These are phyloP conservation scores for Isaurus tuberculatus DNA, from an alignment of 92 coral and sea anemone genomes.

Conservation along the genomic window DNA sequence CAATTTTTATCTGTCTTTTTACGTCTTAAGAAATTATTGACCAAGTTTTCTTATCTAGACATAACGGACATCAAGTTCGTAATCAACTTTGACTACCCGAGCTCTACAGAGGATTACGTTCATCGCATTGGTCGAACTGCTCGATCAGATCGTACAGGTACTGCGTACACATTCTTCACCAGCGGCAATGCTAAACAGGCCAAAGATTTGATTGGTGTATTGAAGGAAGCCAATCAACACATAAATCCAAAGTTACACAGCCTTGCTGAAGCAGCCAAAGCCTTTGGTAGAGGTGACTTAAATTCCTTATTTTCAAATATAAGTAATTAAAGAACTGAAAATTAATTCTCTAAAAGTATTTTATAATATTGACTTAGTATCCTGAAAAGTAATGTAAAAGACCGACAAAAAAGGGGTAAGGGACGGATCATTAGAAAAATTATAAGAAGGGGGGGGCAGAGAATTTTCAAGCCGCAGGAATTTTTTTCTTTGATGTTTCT, in stretches of 20 bases:
- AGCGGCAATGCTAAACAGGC: slow-evolving; percentile 95
- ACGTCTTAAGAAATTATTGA: neutral
- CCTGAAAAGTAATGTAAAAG: too few relatives aligned
- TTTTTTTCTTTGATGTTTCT: too few relatives aligned
- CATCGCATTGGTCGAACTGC: slow-evolving; percentile 99
- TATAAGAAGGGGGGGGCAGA: too few relatives aligned
- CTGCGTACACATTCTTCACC: slow-evolving; percentile 98
- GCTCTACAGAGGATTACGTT: slow-evolving; percentile 96
- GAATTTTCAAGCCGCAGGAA: too few relatives aligned
- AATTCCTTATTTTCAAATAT: neutral
- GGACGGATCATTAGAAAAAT: too few relatives aligned
- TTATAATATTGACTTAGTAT: too few relatives aligned
- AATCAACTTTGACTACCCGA: slow-evolving; percentile 99
- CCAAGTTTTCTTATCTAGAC: slow-evolving; percentile 66
- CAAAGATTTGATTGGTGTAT: slow-evolving; percentile 82
- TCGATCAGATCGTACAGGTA: slow-evolving; percentile 96
- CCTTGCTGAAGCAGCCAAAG: slow-evolving; percentile 79
- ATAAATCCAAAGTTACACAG: slow-evolving; percentile 84
- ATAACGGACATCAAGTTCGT: slow-evolving; percentile 98
- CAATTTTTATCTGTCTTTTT: neutral
- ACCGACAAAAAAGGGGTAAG: too few relatives aligned
- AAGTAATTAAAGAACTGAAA: too few relatives aligned
- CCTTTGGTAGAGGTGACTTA: slow-evolving; percentile 84
- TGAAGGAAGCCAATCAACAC: slow-evolving; percentile 96
- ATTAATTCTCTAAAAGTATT: too few relatives aligned